phyloP scores from a whole-genome alignment of 2,888 invertebrate genomes.

The Microplitis manilae region DNA sequence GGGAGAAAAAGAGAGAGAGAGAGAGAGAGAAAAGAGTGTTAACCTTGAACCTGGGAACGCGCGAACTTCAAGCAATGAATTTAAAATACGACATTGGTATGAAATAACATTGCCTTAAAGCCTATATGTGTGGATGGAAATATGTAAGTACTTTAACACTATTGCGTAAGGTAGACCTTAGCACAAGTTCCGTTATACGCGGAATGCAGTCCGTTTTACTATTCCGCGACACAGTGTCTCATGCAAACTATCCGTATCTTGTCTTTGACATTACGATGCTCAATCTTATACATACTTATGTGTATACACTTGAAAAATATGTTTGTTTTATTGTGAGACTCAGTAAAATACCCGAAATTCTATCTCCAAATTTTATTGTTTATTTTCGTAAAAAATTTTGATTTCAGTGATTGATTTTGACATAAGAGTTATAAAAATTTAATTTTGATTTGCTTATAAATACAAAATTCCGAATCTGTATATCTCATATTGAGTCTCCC shows the following conservation, averaged over 20 bases:
- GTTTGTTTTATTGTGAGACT: no score
- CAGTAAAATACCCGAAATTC: no score
- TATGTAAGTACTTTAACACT: background rate
- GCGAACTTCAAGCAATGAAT: conserved; percentile 38
- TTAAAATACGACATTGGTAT: conserved; percentile 34
- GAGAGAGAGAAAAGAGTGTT: background rate
- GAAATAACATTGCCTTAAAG: conserved; percentile 11
- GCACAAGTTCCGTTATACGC: background rate
- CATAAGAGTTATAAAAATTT: no score
- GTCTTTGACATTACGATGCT: no score
- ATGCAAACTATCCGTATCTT: background rate
- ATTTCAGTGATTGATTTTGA: no score
- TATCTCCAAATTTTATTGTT: no score
- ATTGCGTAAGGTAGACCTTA: conserved; percentile 32
- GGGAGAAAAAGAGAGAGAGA: background rate
- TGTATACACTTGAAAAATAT: no score
- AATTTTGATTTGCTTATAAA: no score
- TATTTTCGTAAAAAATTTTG: no score
- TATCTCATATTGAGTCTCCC: no score
- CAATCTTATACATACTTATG: no score
- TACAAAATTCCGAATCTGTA: no score
- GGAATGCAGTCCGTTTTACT: conserved; percentile 9
- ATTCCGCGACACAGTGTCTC: background rate
- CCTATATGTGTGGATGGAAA: conserved; percentile 2
- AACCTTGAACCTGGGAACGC: conserved; percentile 27